phyloP scores from a whole-genome alignment of 2,113 vertebrate genomes.

The Orthonyx spaldingii region DNA sequence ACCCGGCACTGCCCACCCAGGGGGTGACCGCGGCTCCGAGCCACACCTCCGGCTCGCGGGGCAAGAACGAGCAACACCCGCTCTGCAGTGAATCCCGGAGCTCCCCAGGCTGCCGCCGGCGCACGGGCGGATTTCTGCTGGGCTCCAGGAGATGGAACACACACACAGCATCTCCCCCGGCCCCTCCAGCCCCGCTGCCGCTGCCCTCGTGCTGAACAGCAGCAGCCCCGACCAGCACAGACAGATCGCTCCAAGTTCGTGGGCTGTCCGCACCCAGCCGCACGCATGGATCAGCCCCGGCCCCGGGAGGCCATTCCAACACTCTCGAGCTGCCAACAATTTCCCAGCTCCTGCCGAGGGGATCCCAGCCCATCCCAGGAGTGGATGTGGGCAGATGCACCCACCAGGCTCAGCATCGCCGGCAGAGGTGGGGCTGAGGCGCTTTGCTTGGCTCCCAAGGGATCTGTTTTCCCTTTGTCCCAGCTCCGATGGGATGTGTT shows the following conservation, averaged over 20 bases:
- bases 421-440: not conserved
- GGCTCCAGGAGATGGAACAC: not conserved
- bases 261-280: not conserved
- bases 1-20: constrained; percentile 2
- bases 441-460: not conserved
- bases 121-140: not conserved
- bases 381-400: not conserved
- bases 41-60: not conserved
- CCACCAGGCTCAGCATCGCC: not conserved
- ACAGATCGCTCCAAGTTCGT: not conserved
- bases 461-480: too few species aligned
- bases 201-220: not conserved
- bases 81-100: not conserved
- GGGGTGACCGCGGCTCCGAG: not conserved
- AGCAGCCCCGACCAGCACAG: not conserved
- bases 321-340: not conserved
- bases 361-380: not conserved
- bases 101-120: not conserved
- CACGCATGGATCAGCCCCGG: not conserved
- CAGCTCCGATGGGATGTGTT: accelerated
- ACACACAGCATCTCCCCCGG: not conserved
- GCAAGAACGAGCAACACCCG: not conserved
- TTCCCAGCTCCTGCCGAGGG: not conserved
- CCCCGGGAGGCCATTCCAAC: not conserved
- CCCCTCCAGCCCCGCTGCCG: not conserved